Evolutionary conservation across 2,113 vertebrate genomes (phyloP).

Genomic region (Petaurus breviceps): DNA sequence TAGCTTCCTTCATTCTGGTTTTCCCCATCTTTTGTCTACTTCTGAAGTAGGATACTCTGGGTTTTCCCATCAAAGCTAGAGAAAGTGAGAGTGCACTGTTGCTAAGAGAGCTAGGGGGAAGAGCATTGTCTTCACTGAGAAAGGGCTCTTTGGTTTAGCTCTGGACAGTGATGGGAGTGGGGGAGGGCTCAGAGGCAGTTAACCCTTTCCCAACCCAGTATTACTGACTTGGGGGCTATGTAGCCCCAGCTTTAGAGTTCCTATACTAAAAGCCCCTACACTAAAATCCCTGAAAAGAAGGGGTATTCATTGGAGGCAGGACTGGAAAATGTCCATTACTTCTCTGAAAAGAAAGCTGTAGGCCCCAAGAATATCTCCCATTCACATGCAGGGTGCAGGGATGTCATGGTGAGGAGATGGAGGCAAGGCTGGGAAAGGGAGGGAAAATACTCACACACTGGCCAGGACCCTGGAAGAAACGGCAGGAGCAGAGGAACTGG

Average conservation of each 20-base stretch:
- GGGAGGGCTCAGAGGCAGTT: not conserved
- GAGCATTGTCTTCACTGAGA: not conserved
- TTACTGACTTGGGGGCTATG: not conserved
- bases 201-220: not conserved
- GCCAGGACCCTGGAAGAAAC: slow-evolving; percentile 79
- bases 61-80: not conserved
- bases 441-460: slow-evolving; percentile 81
- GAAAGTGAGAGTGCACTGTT: not conserved
- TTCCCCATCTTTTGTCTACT: not conserved
- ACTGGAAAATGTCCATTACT: not conserved
- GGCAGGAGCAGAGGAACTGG: slow-evolving; percentile 86
- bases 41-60: not conserved
- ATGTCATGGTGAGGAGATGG: not conserved
- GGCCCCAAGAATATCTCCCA: not conserved
- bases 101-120: not conserved
- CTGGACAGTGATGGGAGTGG: not conserved
- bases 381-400: not conserved
- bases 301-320: not conserved
- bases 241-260: not conserved
- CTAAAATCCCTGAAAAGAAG: not conserved
- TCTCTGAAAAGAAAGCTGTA: not conserved
- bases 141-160: not conserved
- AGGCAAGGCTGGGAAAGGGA: not conserved
- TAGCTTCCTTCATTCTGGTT: not conserved
- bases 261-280: not conserved